Percentiles rank a stretch among this genome's conserved stretches.
Evolutionary conservation across 2,888 invertebrate species (phyloP).

Genomic region (Atethmia centrago): DNA sequence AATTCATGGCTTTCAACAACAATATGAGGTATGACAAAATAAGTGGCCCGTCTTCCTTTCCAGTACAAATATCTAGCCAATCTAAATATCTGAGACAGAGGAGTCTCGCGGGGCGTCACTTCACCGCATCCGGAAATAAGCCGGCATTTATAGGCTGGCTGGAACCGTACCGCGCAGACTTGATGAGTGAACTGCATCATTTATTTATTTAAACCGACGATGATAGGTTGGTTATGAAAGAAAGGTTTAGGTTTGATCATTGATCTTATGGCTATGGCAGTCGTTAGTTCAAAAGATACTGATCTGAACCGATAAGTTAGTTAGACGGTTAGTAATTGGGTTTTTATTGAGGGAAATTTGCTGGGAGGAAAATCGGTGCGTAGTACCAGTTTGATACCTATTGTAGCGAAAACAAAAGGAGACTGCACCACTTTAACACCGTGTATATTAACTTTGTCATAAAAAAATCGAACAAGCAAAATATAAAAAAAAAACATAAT

Average conservation of each 20-base stretch:
- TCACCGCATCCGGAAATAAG: constrained; percentile 38
- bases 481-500: too few species aligned
- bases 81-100: constrained; percentile 49
- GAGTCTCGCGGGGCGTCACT: constrained; percentile 18
- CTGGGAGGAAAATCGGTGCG: neutral
- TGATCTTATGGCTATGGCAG: neutral
- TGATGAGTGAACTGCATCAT: constrained; percentile 28
- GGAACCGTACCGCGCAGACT: constrained; percentile 13
- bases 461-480: too few species aligned
- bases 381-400: neutral
- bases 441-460: too few species aligned
- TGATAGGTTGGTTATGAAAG: neutral
- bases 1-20: neutral
- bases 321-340: neutral
- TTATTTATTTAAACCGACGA: constrained; percentile 23
- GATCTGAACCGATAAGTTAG: neutral
- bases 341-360: neutral
- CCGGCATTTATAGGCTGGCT: constrained; percentile 39
- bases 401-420: too few species aligned
- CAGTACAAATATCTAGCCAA: constrained; percentile 44
- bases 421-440: too few species aligned
- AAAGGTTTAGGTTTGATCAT: neutral
- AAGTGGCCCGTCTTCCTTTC: constrained; percentile 13
- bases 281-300: neutral
- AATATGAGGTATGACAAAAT: neutral